Conservation (phyloP, 2,888 invertebrate genomes). For the Tipula confusa region DNA sequence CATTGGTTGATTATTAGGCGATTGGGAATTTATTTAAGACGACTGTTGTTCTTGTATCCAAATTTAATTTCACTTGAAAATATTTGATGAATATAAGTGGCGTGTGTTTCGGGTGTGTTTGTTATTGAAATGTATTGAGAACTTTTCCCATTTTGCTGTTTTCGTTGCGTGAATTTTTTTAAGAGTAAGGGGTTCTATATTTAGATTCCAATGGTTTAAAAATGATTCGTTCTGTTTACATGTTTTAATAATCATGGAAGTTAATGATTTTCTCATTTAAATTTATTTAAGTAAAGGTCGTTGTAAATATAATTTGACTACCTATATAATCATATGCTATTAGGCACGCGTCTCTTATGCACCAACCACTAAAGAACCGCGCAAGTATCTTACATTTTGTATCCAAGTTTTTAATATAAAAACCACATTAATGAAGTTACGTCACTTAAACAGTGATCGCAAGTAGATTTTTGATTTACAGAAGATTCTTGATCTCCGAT, state of each 20-base stretch:
- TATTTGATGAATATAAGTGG: not conserved
- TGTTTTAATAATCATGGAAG: not conserved
- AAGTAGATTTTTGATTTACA: not conserved
- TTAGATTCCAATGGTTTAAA: not conserved
- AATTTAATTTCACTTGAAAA: not conserved
- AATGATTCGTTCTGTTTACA: not conserved
- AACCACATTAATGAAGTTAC: not conserved
- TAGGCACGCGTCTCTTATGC: not conserved
- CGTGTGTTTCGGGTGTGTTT: not conserved
- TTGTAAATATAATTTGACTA: not conserved
- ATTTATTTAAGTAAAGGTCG: not conserved
- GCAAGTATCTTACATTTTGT: not conserved
- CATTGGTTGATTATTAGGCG: not conserved
- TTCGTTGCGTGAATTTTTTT: not conserved
- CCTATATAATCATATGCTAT: not conserved
- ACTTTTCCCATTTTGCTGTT: not conserved
- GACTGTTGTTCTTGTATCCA: not conserved
- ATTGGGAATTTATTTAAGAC: not conserved
- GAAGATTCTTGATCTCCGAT: too few relatives aligned
- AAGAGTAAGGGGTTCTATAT: not conserved
- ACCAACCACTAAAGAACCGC: not conserved
- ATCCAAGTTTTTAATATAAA: too few relatives aligned
- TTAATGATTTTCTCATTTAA: not conserved
- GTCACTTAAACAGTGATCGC: not conserved
- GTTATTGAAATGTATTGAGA: not conserved